These are phyloP conservation scores for Napeogenes sylphis DNA, from an alignment of 2,888 invertebrate species.

Conservation along the genomic window DNA sequence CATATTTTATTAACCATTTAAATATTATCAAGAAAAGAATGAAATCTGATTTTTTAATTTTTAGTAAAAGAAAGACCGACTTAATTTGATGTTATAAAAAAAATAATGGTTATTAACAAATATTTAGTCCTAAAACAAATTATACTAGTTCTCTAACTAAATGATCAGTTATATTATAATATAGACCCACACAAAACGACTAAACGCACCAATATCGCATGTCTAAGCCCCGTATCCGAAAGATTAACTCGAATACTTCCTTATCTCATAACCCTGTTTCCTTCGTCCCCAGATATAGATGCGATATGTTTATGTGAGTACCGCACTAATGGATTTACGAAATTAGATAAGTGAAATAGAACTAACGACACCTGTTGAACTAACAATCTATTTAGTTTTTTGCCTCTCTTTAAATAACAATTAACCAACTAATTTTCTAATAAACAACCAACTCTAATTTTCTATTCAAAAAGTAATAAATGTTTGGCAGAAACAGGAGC, in stretches of 20 bases:
- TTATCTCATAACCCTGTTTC: constrained; percentile 19
- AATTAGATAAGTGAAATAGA: constrained; percentile 9
- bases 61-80: too few relatives aligned
- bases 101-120: neutral
- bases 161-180: too few relatives aligned
- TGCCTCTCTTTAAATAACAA: too few relatives aligned
- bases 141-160: neutral
- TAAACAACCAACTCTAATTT: neutral
- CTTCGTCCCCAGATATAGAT: constrained; percentile 18
- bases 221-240: constrained; percentile 8
- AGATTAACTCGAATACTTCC: constrained; percentile 22
- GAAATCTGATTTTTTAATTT: too few relatives aligned
- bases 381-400: too few relatives aligned
- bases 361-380: neutral
- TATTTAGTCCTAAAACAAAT: neutral
- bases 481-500: neutral
- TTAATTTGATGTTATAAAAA: too few relatives aligned
- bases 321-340: constrained; percentile 9
- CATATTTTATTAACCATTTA: too few relatives aligned
- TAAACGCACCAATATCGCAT: neutral
- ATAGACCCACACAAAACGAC: too few relatives aligned
- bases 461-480: neutral
- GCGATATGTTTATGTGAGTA: constrained; percentile 15
- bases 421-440: too few relatives aligned
- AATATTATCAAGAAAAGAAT: too few relatives aligned